Conservation (phyloP, 2,797 vertebrate genomes). For the Pseudotriccus pelzelni region DNA sequence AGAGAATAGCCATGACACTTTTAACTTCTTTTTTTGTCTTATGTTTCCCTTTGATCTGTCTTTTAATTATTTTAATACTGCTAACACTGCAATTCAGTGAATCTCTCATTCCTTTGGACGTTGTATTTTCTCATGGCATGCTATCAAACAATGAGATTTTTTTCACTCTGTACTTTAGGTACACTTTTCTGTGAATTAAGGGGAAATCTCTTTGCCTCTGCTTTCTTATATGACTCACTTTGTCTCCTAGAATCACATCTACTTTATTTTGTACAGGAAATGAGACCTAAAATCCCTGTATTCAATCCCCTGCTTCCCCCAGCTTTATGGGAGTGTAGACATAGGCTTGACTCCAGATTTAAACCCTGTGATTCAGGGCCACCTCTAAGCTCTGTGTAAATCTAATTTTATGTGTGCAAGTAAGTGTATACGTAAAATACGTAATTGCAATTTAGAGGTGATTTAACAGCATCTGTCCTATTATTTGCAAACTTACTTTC, state of each 20-base stretch:
- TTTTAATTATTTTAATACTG: constrained; percentile 20
- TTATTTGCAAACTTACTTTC: constrained; percentile 42
- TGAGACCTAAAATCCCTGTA: background rate
- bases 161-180: background rate
- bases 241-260: background rate
- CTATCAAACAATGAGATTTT: background rate
- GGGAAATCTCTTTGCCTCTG: background rate
- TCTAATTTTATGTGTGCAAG: constrained; percentile 31
- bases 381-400: background rate
- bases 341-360: constrained; percentile 10
- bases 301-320: background rate
- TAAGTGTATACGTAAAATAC: constrained; percentile 33
- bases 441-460: constrained; percentile 55
- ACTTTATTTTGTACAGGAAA: background rate
- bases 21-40: background rate
- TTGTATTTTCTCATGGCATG: background rate
- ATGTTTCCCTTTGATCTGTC: constrained; percentile 4
- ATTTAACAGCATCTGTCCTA: constrained; percentile 46
- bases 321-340: background rate
- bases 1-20: constrained; percentile 5
- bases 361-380: constrained; percentile 34
- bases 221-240: background rate
- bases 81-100: background rate
- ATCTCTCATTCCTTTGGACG: background rate
- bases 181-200: background rate